Evolutionary conservation across 2,888 invertebrate species (phyloP).

Genomic region (Hartigia nigra): DNA sequence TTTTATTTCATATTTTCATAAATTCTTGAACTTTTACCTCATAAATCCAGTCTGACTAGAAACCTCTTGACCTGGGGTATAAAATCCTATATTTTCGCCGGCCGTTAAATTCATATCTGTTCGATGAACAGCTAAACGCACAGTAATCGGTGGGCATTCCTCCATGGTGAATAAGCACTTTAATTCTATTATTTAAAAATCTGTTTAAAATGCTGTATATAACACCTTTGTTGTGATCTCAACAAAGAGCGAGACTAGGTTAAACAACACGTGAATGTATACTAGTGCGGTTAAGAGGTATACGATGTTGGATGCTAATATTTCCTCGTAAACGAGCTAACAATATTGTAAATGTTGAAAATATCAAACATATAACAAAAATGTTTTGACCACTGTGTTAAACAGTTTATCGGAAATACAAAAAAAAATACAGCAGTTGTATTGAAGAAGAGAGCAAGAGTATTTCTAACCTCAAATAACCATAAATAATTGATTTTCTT

Average conservation of each 20-base stretch:
- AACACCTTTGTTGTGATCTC: neutral
- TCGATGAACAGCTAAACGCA: slow-evolving; percentile 55
- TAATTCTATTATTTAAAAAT: neutral
- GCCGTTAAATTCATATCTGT: slow-evolving; percentile 57
- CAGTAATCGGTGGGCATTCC: slow-evolving; percentile 32
- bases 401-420: neutral
- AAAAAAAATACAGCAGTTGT: neutral
- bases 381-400: neutral
- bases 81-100: slow-evolving; percentile 72
- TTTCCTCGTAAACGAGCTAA: neutral
- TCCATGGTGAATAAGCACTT: neutral
- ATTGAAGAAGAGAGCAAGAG: neutral
- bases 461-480: neutral
- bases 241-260: neutral
- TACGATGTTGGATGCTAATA: neutral
- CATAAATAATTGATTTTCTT: neutral
- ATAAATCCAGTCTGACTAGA: slow-evolving; percentile 85
- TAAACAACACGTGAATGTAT: neutral
- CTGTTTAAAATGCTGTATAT: neutral
- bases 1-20: neutral
- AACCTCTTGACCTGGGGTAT: slow-evolving; percentile 90
- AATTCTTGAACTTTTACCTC: slow-evolving; percentile 70
- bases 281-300: neutral
- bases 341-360: neutral
- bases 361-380: neutral